Percentiles rank a stretch among this genome's conserved stretches.
Evolutionary conservation across 2,888 invertebrate species (phyloP).

Genomic region (Dryobota labecula): DNA sequence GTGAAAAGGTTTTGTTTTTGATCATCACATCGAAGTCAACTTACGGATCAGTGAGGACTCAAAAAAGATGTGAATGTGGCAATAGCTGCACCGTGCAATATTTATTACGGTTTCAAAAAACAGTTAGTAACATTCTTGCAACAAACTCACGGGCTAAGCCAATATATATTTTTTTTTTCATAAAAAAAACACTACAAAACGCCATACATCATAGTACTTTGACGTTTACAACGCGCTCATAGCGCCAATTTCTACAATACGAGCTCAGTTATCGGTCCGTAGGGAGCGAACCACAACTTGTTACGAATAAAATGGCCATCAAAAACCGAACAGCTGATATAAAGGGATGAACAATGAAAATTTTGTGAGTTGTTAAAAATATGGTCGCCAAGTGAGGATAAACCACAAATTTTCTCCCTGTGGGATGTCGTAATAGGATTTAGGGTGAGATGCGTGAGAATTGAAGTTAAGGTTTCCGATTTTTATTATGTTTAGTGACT

Average conservation of each 20-base stretch:
- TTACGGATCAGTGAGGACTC: background rate
- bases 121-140: background rate
- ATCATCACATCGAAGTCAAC: background rate
- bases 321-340: conserved; percentile 41
- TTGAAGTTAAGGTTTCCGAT: background rate
- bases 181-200: conserved; percentile 38
- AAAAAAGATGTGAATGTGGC: background rate
- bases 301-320: conserved; percentile 54
- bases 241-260: conserved; percentile 55
- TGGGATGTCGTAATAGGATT: background rate
- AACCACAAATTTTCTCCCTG: background rate
- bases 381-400: conserved; percentile 20
- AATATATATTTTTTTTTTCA: no score
- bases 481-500: background rate
- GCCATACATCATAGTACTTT: conserved; percentile 42
- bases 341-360: conserved; percentile 53
- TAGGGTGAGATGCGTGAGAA: background rate
- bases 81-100: background rate
- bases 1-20: background rate
- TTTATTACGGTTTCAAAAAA: background rate
- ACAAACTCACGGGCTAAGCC: background rate
- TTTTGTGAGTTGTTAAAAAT: conserved; percentile 50
- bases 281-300: conserved; percentile 54
- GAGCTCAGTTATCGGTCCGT: conserved; percentile 50
- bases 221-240: conserved; percentile 56